These are phyloP conservation scores for Spheniscus humboldti DNA, from an alignment of 2,797 vertebrate genomes.

Conservation along the genomic window DNA sequence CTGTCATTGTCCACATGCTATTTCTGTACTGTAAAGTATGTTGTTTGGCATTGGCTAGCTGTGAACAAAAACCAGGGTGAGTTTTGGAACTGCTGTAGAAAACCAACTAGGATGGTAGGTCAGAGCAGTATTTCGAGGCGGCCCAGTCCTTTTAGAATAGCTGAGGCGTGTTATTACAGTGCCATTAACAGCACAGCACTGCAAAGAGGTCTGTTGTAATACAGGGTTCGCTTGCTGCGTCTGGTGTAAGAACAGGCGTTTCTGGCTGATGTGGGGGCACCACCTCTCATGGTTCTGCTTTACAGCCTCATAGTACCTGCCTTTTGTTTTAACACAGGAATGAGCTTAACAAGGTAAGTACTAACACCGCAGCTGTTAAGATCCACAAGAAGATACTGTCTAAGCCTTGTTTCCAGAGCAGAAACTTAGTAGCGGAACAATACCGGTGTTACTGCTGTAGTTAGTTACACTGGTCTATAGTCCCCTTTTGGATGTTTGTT, in stretches of 20 bases:
- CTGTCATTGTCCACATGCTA: not conserved
- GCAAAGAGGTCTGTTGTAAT: not conserved
- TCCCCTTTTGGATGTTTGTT: not conserved
- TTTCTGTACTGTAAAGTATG: not conserved
- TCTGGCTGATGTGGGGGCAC: not conserved
- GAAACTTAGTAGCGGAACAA: not conserved
- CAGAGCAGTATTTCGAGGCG: not conserved
- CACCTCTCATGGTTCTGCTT: not conserved
- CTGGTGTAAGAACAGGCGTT: not conserved
- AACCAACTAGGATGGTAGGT: not conserved
- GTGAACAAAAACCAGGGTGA: not conserved
- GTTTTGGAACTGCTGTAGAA: not conserved
- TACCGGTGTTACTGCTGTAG: not conserved
- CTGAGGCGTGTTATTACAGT: not conserved
- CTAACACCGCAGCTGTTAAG: not conserved
- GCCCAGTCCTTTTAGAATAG: not conserved
- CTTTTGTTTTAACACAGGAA: too few relatives aligned
- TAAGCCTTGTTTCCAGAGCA: not conserved
- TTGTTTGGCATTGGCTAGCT: not conserved
- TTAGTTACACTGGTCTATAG: not conserved
- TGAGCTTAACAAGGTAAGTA: not conserved
- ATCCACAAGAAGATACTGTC: too few relatives aligned
- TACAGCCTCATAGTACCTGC: too few relatives aligned
- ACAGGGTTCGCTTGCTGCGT: rapidly evolving
- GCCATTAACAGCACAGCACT: not conserved